Percentiles rank a stretch among this genome's conserved stretches.
Evolutionary conservation across 2,797 vertebrate genomes (phyloP).

Genomic region (Sparidentex hasta): DNA sequence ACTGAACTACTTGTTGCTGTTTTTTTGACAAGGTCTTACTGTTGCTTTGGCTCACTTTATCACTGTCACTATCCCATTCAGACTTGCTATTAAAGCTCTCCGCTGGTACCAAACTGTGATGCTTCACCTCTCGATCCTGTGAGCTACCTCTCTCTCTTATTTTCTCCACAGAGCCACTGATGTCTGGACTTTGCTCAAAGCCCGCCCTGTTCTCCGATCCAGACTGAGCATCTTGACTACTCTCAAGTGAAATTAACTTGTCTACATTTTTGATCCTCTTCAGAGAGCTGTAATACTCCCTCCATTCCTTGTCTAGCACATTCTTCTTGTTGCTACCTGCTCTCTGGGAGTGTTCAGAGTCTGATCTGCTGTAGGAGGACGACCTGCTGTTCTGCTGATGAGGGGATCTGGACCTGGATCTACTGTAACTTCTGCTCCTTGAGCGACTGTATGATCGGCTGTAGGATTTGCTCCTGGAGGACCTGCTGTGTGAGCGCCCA

Average conservation of each 20-base stretch:
- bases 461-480: constrained; percentile 88
- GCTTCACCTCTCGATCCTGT: constrained; percentile 67
- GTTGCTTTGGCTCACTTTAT: constrained; percentile 78
- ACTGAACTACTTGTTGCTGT: constrained; percentile 71
- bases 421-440: constrained; percentile 87
- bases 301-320: constrained; percentile 78
- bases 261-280: constrained; percentile 84
- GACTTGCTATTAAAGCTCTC: constrained; percentile 76
- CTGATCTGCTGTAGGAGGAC: constrained; percentile 88
- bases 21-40: constrained; percentile 33
- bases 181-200: constrained; percentile 72
- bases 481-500: constrained; percentile 83
- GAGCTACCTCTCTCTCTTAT: constrained; percentile 60
- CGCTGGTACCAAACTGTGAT: constrained; percentile 57
- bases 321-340: constrained; percentile 66
- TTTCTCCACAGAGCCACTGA: constrained; percentile 55
- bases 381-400: constrained; percentile 83
- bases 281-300: constrained; percentile 79
- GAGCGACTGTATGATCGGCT: constrained; percentile 86
- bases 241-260: constrained; percentile 61
- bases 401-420: constrained; percentile 87
- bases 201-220: constrained; percentile 81
- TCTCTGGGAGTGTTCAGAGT: constrained; percentile 85
- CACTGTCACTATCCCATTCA: constrained; percentile 84
- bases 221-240: constrained; percentile 65